Evolutionary conservation across 1,140 invertebrate species (phyloP).

Genomic region (Drosophila mauritiana): DNA sequence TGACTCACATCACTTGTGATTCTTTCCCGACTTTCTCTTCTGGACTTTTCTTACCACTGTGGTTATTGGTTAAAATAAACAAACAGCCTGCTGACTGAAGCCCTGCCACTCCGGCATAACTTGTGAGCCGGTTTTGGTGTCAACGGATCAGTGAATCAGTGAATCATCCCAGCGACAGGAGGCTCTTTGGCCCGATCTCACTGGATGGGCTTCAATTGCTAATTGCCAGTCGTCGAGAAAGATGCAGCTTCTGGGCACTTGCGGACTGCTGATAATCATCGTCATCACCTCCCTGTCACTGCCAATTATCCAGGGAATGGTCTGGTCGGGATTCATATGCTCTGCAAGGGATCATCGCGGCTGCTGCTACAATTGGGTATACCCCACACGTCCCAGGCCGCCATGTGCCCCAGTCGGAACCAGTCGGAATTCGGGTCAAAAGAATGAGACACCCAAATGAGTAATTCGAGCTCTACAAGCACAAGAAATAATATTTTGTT

Average conservation of each 20-base stretch:
- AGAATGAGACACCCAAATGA: neutral
- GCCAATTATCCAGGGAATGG: neutral
- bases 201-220: slow-evolving; percentile 13
- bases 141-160: slow-evolving; percentile 1
- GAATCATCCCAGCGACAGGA: neutral
- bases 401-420: slow-evolving; percentile 14
- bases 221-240: neutral
- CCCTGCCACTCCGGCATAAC: neutral
- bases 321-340: slow-evolving; percentile 23
- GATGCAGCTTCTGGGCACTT: slow-evolving; percentile 30
- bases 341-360: slow-evolving; percentile 18
- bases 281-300: neutral
- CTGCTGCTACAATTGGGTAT: slow-evolving; percentile 5
- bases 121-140: slow-evolving; percentile 19
- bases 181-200: neutral
- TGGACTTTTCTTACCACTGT: neutral
- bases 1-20: slow-evolving; percentile 7
- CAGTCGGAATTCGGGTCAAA: neutral
- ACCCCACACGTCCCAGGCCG: neutral
- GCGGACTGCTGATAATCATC: slow-evolving; percentile 6
- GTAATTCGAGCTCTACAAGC: neutral
- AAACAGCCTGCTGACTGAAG: slow-evolving; percentile 5
- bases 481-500: neutral
- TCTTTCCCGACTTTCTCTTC: slow-evolving; percentile 35
- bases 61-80: slow-evolving; percentile 35